A percentile compares a stretch with the other conserved stretches of the same genome.
Evolutionary conservation across 2,888 invertebrate genomes (phyloP).

Genomic region (Acleris sparsana): DNA sequence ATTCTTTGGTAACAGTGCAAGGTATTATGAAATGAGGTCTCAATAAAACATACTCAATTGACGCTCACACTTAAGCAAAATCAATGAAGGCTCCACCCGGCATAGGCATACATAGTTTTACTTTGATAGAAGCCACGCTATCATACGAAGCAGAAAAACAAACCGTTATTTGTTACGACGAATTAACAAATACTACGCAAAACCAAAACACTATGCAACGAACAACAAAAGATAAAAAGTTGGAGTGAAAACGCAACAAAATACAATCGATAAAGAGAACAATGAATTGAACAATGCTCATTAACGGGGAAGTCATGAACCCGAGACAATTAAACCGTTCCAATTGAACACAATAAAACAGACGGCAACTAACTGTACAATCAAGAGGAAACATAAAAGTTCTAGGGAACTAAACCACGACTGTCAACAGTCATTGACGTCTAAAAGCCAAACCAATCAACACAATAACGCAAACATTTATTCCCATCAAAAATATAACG

Average conservation of each 20-base stretch:
- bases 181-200: background rate
- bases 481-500: slow-evolving; percentile 14
- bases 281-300: slow-evolving; percentile 30
- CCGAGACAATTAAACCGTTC: slow-evolving; percentile 10
- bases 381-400: background rate
- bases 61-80: no score
- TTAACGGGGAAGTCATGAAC: slow-evolving; percentile 28
- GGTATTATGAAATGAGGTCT: no score
- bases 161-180: background rate
- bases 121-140: no score
- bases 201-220: background rate
- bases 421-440: slow-evolving; percentile 7
- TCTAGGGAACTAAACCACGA: background rate
- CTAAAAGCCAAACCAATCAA: slow-evolving; percentile 14
- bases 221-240: slow-evolving; percentile 23
- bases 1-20: no score
- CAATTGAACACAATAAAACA: slow-evolving; percentile 12
- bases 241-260: slow-evolving; percentile 24
- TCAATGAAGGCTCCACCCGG: no score
- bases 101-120: no score
- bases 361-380: slow-evolving; percentile 7
- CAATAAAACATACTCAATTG: no score
- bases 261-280: slow-evolving; percentile 8
- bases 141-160: background rate
- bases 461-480: slow-evolving; percentile 4